Base-by-base conservation (phyloP, 2,797 vertebrate species). In the Cephalopachus bancanus region DNA sequence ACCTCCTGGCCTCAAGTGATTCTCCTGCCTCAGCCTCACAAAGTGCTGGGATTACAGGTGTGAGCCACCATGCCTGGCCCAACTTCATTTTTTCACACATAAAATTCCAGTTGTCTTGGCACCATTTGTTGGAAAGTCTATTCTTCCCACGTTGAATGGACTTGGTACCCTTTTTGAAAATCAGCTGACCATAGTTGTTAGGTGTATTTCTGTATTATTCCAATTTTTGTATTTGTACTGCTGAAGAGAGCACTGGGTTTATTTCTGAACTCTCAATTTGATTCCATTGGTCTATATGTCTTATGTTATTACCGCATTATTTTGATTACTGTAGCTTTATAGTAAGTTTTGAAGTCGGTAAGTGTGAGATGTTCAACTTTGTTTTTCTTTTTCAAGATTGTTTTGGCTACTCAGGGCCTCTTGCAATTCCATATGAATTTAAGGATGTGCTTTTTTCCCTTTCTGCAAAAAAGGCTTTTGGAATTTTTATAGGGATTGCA, bases 381-480 rank as follows among this genome's bases (percentile, higher is more conserved):
- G 2, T 65, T 44, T 44, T 44, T 69, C 71, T 65, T 84, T 93
- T 60, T 59, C 55, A 93, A 37, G 28, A 64, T 71, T 60, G 37
- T 60, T 93, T 85, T 75, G 59, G 51, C 17, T 74, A 26, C 64
- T 51, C 59, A 2, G 11, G 12, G 44, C 57, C 81, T 59, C 55
- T 67, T 51, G 5, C 44, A 67, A 75, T 30, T 74, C 28, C 49
- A 20, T 89, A 65, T 86, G 44, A 90, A 83, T 95, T 60, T 88
- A n/a, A 81, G 10, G 30, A 88, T 60, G 86, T 49, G 26, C 28
- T 89, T 96, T 89, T 96, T 89, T 75, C 51, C 22, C 37, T n/a
- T 90, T 65, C 4, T 65, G 33, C 64, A 59, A 80, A 89, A 59
- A 81, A 78, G 44, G 5, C 28, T 89, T 4, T 90, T 74, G 19